phyloP scores from a whole-genome alignment of 2,888 invertebrate genomes.

The Notodonta ziczac region DNA sequence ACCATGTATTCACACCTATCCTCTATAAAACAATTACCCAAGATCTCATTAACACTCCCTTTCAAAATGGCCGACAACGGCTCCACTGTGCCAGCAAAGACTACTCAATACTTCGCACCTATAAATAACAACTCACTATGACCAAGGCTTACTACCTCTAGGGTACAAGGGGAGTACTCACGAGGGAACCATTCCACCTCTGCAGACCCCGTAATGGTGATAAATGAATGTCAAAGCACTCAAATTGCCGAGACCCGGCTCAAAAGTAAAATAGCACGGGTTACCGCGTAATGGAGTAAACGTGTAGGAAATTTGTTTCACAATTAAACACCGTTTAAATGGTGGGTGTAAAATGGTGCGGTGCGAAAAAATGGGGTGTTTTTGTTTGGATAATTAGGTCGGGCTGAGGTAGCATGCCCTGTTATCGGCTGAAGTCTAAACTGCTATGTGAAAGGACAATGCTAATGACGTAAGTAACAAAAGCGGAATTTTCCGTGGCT shows the following conservation, averaged over 20 bases:
- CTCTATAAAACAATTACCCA: background rate
- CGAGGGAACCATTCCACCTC: conserved; percentile 62
- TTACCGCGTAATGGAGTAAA: conserved; percentile 77
- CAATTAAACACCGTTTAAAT: conserved; percentile 70
- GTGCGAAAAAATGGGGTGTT: conserved; percentile 15
- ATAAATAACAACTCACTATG: conserved; percentile 16
- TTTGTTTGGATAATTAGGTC: background rate
- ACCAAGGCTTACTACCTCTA: conserved; percentile 21
- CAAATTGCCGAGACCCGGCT: conserved; percentile 59
- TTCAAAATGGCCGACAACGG: background rate
- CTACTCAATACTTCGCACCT: conserved; percentile 5
- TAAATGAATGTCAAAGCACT: conserved; percentile 81
- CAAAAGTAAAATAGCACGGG: conserved; percentile 74
- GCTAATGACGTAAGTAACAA: background rate
- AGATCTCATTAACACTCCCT: background rate
- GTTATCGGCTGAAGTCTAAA: background rate
- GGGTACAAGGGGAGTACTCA: conserved; percentile 46
- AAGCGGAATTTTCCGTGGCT: no score
- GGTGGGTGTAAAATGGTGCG: conserved; percentile 31
- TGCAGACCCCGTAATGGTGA: conserved; percentile 76
- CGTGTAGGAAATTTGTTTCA: conserved; percentile 77
- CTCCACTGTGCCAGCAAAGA: background rate
- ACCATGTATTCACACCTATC: background rate
- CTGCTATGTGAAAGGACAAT: background rate
- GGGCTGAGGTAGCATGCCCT: background rate